phyloP scores from a whole-genome alignment of 2,797 vertebrate species.

The Gallinago nigripennis region DNA sequence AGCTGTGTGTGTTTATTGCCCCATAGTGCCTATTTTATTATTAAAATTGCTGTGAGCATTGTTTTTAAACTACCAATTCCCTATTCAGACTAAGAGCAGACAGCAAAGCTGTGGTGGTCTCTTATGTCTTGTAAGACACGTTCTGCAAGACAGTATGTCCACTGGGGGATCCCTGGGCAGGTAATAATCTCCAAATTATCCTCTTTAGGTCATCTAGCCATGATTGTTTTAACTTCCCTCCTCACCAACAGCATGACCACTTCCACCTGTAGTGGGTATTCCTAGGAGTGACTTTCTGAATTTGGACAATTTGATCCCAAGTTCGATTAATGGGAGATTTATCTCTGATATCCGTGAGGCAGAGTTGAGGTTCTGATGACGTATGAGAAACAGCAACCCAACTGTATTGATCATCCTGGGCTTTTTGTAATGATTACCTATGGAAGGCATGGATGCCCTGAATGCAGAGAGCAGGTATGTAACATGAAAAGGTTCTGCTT shows the following conservation, averaged over 20 bases:
- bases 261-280: neutral
- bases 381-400: neutral
- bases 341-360: neutral
- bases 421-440: neutral
- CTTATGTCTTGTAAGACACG: neutral
- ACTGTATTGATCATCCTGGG: neutral
- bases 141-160: neutral
- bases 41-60: neutral
- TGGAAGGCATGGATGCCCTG: neutral
- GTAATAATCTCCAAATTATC: neutral
- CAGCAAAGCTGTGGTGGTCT: neutral
- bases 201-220: neutral
- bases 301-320: neutral
- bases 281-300: neutral
- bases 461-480: rapidly evolving
- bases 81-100: neutral
- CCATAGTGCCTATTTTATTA: neutral
- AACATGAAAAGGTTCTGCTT: neutral
- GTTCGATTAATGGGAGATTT: neutral
- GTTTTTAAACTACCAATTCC: neutral
- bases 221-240: neutral
- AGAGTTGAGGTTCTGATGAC: neutral
- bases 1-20: neutral
- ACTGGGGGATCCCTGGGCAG: neutral
- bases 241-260: neutral